Evolutionary conservation across 1,140 invertebrate species (phyloP), one percentile per base, ranked within the genome.

Genomic region (Megathymus violae): DNA sequence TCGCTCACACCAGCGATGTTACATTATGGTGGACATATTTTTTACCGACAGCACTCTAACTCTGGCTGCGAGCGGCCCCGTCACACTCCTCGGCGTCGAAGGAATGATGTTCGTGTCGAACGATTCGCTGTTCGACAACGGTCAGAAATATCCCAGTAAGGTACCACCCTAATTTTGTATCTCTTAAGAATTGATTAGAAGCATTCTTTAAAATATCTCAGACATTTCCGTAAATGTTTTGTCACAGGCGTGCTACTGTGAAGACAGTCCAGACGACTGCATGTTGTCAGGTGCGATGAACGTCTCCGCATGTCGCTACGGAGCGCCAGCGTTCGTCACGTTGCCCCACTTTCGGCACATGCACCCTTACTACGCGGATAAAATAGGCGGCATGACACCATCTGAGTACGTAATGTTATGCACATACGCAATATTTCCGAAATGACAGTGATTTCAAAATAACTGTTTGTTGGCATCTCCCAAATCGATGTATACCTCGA

Each of bases 331-430:
- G 1, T 96, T 94, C 71, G 88, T 96, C 5, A 96, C 96, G 7
- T 93, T 94, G 64, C 96, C 96, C 0, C 96, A 97, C 88, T 97
- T 97, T 89, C 94, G 94, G 63, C 85, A 93, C 48, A 93, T 94
- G 5, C 95, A 96, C 81, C 87, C 92, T 0, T 85, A 85, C 67
- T 93, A 94, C 59, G 65, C 86, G 6, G 69, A 92, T 52, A 82
- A 89, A 62, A 91, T 95, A 4, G 80, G 91, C 1, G 93, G 93
- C 0, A 54, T 93, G 0, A 43, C 76, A 3, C 92, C 93, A 0
- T 65, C 62, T 0, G 69, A 76, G 84, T 88, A 4, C 82, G 83
- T 81, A 19, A 0, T 43, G n/a, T n/a, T n/a, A n/a, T n/a, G n/a
- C n/a, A n/a, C n/a, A n/a, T n/a, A n/a, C n/a, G n/a, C n/a, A n/a